Base-by-base conservation (phyloP, 1,140 invertebrate genomes). In the Drosophila ogumai region DNA sequence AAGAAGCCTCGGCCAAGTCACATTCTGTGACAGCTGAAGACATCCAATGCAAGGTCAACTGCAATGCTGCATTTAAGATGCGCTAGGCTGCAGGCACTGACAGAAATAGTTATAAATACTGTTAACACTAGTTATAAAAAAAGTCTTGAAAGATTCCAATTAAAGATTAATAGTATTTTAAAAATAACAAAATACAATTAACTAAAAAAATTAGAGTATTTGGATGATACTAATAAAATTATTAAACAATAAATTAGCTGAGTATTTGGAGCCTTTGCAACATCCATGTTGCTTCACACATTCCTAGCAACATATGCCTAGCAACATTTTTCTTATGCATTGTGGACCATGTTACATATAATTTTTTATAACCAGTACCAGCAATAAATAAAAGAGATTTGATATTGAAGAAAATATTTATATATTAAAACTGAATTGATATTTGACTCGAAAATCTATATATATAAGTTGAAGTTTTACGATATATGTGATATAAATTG, bases 21-120 rank as follows among this genome's bases (percentile, higher is more conserved):
- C 58, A 73, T 79, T 81, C 71, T 78, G 55, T 55, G 64, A 44
- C 71, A 64, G 49, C 57, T 41, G 49, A 50, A 57, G 57, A 56
- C 52, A 19, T 41, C 8, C 58, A 65, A 17, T 25, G 49, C 82
- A 85, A 85, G 82, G 82, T 87, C 82, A 73, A 34, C 50, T 32
- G 47, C 36, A 34, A 10, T 43, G 28, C 67, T 44, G 60, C 60
- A 38, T 36, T 66, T 55, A 49, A 79, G 77, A 80, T 50, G 46
- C 44, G 56, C 55, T 52, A 9, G 31, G 22, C 47, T 36, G 0
- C 9, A 40, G 28, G 25, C 65, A 68, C 65, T 50, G 1, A 0
- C 3, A 47, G n/a, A 67, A 58, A 58, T 13, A n/a, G 10, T 2
- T 5, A 12, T 6, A 22, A 32, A 32, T 12, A 32, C 6, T 8